A percentile compares a stretch with the other conserved stretches of the same genome.
Evolutionary conservation across 2,888 invertebrate genomes (phyloP).

Genomic region (Cephus pygmeus): DNA sequence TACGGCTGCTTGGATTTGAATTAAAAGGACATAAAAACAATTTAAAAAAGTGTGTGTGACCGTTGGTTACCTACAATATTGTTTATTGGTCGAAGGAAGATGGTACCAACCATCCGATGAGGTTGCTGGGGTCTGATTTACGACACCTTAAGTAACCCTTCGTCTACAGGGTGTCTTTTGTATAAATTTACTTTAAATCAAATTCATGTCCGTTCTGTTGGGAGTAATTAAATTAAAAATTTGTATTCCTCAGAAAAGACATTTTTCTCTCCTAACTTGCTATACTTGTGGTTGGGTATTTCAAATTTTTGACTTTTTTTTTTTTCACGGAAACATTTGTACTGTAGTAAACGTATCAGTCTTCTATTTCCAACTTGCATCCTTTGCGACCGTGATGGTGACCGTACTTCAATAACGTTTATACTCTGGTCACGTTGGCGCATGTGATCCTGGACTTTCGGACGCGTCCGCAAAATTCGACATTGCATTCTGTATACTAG

Average conservation of each 20-base stretch:
- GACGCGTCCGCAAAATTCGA: not conserved
- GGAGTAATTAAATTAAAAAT: constrained; percentile 1
- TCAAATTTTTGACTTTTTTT: not conserved
- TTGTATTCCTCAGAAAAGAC: not conserved
- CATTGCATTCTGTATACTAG: not conserved
- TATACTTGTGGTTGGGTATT: not conserved
- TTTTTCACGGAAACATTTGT: not conserved
- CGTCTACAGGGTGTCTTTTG: constrained; percentile 2
- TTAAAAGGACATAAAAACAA: constrained; percentile 2
- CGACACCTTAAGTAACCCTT: constrained; percentile 6
- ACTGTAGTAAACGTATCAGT: not conserved
- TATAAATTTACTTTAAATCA: constrained; percentile 7
- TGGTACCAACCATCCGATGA: not conserved
- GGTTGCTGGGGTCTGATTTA: not conserved
- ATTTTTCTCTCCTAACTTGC: not conserved
- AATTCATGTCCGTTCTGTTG: not conserved
- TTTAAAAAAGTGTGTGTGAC: no score
- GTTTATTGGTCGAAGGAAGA: constrained; percentile 4
- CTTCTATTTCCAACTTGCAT: not conserved
- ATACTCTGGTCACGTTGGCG: not conserved
- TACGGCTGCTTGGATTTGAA: constrained; percentile 3
- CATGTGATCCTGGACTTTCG: not conserved
- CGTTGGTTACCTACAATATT: constrained; percentile 2
- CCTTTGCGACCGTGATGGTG: not conserved
- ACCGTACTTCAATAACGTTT: not conserved